A percentile compares a stretch with the other conserved stretches of the same genome.
phyloP scores from a whole-genome alignment of 2,113 vertebrate species.

The Pangasianodon hypophthalmus region DNA sequence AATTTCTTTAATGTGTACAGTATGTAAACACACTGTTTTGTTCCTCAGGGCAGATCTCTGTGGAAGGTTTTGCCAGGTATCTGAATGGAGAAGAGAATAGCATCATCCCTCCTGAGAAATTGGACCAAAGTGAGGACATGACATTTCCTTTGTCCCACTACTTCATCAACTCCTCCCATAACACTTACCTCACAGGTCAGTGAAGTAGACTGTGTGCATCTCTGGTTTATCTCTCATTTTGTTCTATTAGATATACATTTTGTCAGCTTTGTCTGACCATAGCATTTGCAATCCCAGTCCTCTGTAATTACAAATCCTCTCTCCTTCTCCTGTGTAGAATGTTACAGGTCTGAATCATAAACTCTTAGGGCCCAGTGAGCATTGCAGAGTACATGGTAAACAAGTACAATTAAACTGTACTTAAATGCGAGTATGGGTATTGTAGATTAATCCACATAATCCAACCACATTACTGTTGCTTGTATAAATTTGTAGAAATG shows the following conservation, averaged over 20 bases:
- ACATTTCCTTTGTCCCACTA: slow-evolving; percentile 94
- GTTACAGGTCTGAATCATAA: neutral
- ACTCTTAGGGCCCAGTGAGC: neutral
- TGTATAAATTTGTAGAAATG: neutral
- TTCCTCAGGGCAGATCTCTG: slow-evolving; percentile 90
- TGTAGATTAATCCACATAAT: neutral
- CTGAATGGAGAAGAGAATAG: slow-evolving; percentile 94
- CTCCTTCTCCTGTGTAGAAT: too few species aligned
- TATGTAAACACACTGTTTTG: slow-evolving; percentile 5
- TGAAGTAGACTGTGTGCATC: slow-evolving; percentile 72
- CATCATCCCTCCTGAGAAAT: slow-evolving; percentile 93
- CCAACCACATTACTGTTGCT: neutral
- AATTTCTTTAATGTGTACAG: neutral
- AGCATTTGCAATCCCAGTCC: neutral
- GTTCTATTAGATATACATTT: neutral
- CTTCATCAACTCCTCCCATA: slow-evolving; percentile 99
- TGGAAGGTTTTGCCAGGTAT: slow-evolving; percentile 92
- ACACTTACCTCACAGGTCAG: slow-evolving; percentile 78
- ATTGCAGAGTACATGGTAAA: neutral
- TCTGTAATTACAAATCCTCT: neutral
- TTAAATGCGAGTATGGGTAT: neutral
- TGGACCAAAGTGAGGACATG: slow-evolving; percentile 99
- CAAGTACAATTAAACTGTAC: neutral
- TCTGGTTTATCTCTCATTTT: slow-evolving; percentile 71
- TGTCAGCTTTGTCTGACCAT: neutral